Base-by-base conservation (phyloP, 2,888 invertebrate genomes). In the Chaetogeoica ovagalla region DNA sequence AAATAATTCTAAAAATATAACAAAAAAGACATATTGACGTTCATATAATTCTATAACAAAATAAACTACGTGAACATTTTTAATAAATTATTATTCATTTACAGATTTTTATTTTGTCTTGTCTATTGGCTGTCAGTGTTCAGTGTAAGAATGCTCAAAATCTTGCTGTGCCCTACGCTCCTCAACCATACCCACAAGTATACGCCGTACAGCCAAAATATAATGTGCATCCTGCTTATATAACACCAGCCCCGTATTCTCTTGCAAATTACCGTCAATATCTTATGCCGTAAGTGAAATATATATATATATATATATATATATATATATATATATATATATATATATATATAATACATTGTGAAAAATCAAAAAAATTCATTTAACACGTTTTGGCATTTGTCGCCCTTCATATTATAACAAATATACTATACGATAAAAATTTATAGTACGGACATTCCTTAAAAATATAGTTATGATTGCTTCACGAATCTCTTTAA, bases 191-290 rank as follows among this genome's bases (percentile, higher is more conserved):
- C 15, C 70, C 70, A 15, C 63, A 69, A 60, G 59, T 13, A 0
- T 66, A 66, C 23, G 13, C 55, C 21, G 79, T 37, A 23, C 79
- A 79, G n/a, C 71, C 71, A 4, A 79, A 79, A 57, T 79, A 79
- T 21, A 71, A 30, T 30, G 70, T 43, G 13, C 66, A 68, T 4
- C 68, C 77, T 9, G 77, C 77, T 8, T 79, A 63, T 30, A 43
- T 71, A 65, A 55, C 55, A 66, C 11, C 57, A 23, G 62, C 63
- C 5, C 17, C 79, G 17, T 76, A 76, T 15, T 7, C 52, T 15
- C 59, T 48, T 3, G 55, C 6, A 8, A 21, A 0, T 43, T 79
- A 71, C 15, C 60, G 79, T 39, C 79, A 79, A 79, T 63, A 43
- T 2, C 15, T 57, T 4, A 55, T 63, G 57, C 79, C 79, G 79